Base-by-base conservation (phyloP, 2,888 invertebrate genomes). In the Matsumyia berberina region DNA sequence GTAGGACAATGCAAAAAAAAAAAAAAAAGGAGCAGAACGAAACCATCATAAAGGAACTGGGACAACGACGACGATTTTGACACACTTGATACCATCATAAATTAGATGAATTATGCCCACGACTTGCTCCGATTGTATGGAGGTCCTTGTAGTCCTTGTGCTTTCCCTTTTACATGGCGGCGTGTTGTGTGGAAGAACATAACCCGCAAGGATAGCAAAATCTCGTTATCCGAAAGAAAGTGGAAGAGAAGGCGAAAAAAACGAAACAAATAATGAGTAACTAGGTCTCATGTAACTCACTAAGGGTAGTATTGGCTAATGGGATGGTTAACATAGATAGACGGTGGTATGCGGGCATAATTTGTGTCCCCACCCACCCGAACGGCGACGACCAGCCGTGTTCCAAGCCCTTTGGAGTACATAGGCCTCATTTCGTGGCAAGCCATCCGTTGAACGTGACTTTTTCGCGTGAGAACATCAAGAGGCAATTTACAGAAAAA, bases 381-480 rank as follows among this genome's bases (percentile, higher is more conserved):
- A 17, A n/a, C 17, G 4, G 3, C 39, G 11, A 4, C 17, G 15
- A 24, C 24, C 24, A 24, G n/a, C 4, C 1, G 24, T 24, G 24
- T 35, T 35, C 46, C 67, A 67, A 39, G 39, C 55, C 70, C 58
- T 19, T 66, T 44, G 15, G 51, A 69, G 78, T 69, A 83, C 67
- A 64, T 83, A 72, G 78, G 69, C 78, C 83, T 78, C 78, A 83
- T 83, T 83, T 74, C 69, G 44, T 64, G 69, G 73, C 69, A 83
- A 83, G 49, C 78, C 83, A 79, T 74, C 78, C 78, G 73, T 72
- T 72, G 83, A 83, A 83, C 83, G 83, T 83, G 83, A 83, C 83
- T 83, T 83, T 78, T 78, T 83, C 83, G 83, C 83, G 83, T 83
- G 83, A 69, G 83, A 73, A 73, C 78, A 49, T 83, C 69, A 69